Percentiles rank a stretch among this genome's conserved stretches.
Conservation (phyloP, 1,140 invertebrate species). For the Drosophila quadrilineata region DNA sequence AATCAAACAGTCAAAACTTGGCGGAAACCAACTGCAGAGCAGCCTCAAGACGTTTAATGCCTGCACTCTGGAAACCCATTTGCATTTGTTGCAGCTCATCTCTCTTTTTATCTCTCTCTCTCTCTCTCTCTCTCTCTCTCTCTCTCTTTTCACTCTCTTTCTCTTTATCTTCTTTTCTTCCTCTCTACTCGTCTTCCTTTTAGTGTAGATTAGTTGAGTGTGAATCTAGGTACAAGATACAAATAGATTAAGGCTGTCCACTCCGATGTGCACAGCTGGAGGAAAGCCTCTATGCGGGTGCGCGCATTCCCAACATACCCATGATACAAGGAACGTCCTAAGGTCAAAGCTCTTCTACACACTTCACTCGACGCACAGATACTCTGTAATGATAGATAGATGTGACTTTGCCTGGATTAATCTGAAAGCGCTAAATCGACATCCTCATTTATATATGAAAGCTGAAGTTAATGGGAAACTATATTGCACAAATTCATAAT, state of each 20-base stretch:
- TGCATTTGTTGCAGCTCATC: too few species aligned
- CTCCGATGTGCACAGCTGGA: neutral
- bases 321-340: neutral
- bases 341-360: neutral
- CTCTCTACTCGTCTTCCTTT: constrained; percentile 23
- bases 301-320: neutral
- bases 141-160: neutral
- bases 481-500: too few species aligned
- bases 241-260: constrained; percentile 22
- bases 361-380: neutral
- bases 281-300: constrained; percentile 22
- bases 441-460: too few species aligned
- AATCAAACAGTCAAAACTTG: neutral
- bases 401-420: too few species aligned
- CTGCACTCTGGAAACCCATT: constrained; percentile 25
- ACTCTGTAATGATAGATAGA: too few species aligned
- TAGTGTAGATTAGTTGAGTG: too few species aligned
- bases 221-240: too few species aligned
- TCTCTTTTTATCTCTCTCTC: neutral
- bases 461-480: neutral
- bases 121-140: neutral
- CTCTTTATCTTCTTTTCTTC: neutral
- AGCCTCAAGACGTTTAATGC: constrained; percentile 27
- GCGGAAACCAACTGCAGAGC: neutral
- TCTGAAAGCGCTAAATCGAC: too few species aligned